Base-by-base conservation (phyloP, 2,888 invertebrate species). In the Tiphia femorata region DNA sequence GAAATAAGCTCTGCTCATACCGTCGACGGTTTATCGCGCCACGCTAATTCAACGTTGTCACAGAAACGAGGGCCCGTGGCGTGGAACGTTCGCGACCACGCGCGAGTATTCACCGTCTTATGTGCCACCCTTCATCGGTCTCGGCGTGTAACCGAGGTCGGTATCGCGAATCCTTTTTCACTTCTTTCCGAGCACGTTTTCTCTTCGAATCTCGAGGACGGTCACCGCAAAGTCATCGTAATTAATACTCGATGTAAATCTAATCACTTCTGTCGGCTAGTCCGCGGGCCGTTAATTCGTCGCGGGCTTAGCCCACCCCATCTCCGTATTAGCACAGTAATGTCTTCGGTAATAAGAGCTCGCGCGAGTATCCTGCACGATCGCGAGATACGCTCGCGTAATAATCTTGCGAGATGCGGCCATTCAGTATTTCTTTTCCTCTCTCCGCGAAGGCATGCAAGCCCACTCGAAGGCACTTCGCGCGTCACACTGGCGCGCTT, bases 31-130 rank as follows among this genome's bases (percentile, higher is more conserved):
- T 62, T 62, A 64, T 64, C 58, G 53, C 51, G 50, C 50, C 62
- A 41, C 27, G 59, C 59, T 62, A 64, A 64, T 64, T 62, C 43
- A 50, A 57, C 53, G 62, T 59, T 64, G 64, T 62, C 62, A 38
- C 53, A 59, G 33, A 54, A 59, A 57, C 33, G 59, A 59, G 20
- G n/a, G 33, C 19, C 33, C 10, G 16, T 27, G 17, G 16, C 6
- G 27, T 2, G 16, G 29, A 33, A 33, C 16, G 27, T 43, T 23
- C 25, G 41, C 12, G n/a, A 25, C 12, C 16, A 10, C 5, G 12
- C 25, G 33, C 12, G 1, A n/a, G 33, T 33, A 33, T 33, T 33
- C 14, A 33, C 33, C 33, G 48, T 58, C 59, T 14, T 55, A 44
- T 56, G 44, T 44, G 46, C 56, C 51, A 51, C 49, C 55, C 50